Base-by-base conservation (phyloP, 2,888 invertebrate genomes). In the Boloria euphrosyne region DNA sequence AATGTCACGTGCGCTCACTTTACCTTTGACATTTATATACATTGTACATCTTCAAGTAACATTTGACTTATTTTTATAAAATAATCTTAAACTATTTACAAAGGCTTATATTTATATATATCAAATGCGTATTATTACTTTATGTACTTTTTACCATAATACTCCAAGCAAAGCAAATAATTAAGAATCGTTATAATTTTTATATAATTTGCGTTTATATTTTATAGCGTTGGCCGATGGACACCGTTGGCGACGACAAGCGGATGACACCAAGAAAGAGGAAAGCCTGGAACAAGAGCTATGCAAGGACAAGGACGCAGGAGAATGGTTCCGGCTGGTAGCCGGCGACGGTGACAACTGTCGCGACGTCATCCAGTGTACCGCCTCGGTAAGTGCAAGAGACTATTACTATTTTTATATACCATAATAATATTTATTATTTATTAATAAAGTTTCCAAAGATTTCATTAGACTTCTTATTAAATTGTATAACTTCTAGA, bases 321-420 rank as follows among this genome's bases (percentile, higher is more conserved):
- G 97, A 73, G 98, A 98, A 92, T 98, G 97, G 97, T 98, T 98
- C 93, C 95, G 98, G 81, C 93, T 98, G 83, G 96, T 96, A 70
- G 95, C 96, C 71, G 97, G 97, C 78, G 97, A 97, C 78, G 97
- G 96, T 79, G 97, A 97, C 91, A 96, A 96, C 88, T 98, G 98
- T 89, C 96, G 98, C 86, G 97, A 98, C 93, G 98, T 98, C 85
- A 98, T 98, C 85, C 98, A 98, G 90, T 98, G 98, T 92, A 98
- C 98, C 75, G 96, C 97, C 84, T 97, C 97, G 84, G 97, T 97
- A 85, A 93, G 95, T 94, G 78, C 75, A 73, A 72, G 69, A 73
- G 72, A 67, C 75, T 66, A 75, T 69, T 73, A 73, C 73, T 74
- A 77, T 77, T 77, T 75, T 72, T 76, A 72, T 69, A 71, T 67